These are phyloP conservation scores for Sphaerophoria rueppellii DNA, from an alignment of 2,888 invertebrate genomes.

Conservation along the genomic window DNA sequence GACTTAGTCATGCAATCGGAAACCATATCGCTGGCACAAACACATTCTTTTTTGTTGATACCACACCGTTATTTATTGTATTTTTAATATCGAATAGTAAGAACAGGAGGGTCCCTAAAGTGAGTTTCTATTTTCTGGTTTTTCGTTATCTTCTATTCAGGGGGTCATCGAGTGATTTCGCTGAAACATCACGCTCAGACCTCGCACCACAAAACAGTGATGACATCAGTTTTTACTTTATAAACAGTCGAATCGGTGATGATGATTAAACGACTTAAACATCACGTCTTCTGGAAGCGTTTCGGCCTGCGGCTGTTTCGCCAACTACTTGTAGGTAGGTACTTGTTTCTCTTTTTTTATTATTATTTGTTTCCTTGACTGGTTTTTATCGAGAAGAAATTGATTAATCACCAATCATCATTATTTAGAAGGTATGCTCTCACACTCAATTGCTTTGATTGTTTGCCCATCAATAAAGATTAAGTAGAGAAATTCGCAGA, in stretches of 20 bases:
- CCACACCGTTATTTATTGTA: slow-evolving; percentile 19
- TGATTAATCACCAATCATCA: slow-evolving; percentile 48
- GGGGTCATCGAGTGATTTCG: slow-evolving; percentile 26
- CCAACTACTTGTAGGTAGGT: not conserved
- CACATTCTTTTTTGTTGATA: slow-evolving; percentile 14
- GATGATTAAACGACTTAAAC: slow-evolving; percentile 44
- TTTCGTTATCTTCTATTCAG: slow-evolving; percentile 30
- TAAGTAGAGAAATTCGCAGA: slow-evolving; percentile 49
- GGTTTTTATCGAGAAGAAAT: slow-evolving; percentile 44
- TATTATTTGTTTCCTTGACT: slow-evolving; percentile 30
- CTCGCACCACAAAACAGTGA: slow-evolving; percentile 26
- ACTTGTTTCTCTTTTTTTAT: slow-evolving; percentile 1
- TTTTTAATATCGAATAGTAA: slow-evolving; percentile 22
- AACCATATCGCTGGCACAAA: slow-evolving; percentile 4
- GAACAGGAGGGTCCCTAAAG: slow-evolving; percentile 30
- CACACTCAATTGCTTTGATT: slow-evolving; percentile 61
- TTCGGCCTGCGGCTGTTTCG: slow-evolving; percentile 1
- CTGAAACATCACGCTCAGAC: slow-evolving; percentile 42
- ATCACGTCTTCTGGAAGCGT: not conserved
- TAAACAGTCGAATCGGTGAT: slow-evolving; percentile 35
- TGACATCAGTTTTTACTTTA: slow-evolving; percentile 50
- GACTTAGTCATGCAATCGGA: slow-evolving; percentile 49
- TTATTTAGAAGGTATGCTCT: slow-evolving; percentile 45
- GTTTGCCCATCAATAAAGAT: slow-evolving; percentile 47
- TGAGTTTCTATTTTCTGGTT: slow-evolving; percentile 7